A percentile compares a stretch with the other conserved stretches of the same genome.
Conservation (phyloP, 2,888 invertebrate species). For the Drosophila algonquin region DNA sequence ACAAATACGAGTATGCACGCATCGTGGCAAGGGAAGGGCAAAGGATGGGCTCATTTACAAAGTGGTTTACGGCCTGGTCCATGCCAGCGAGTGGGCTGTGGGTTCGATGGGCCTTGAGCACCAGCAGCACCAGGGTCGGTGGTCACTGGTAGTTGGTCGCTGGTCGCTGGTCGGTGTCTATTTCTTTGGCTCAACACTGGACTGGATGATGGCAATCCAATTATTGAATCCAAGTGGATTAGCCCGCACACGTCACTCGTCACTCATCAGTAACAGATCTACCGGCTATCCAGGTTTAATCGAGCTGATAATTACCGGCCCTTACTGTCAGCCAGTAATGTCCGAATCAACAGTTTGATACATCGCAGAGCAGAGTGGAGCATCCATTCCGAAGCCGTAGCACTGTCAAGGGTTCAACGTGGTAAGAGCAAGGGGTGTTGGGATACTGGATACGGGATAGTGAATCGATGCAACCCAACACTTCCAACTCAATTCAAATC, state of each 20-base stretch:
- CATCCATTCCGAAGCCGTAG: no score
- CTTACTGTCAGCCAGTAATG: slow-evolving; percentile 26
- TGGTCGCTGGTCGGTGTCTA: slow-evolving; percentile 53
- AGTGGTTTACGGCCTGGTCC: slow-evolving; percentile 26
- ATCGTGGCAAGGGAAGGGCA: not conserved
- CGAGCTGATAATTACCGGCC: slow-evolving; percentile 45
- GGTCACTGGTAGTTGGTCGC: no score
- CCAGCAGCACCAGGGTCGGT: no score
- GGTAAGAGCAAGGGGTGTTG: no score
- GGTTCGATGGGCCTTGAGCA: slow-evolving; percentile 56
- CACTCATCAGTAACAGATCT: no score
- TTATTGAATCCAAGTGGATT: slow-evolving; percentile 56
- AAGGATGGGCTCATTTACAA: slow-evolving; percentile 40
- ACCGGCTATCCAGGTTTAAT: slow-evolving; percentile 33
- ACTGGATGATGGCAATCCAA: slow-evolving; percentile 58
- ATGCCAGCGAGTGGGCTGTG: not conserved
- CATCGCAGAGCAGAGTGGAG: not conserved
- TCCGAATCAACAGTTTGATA: slow-evolving; percentile 19
- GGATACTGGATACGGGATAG: no score
- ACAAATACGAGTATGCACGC: slow-evolving; percentile 42
- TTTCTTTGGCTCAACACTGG: slow-evolving; percentile 59
- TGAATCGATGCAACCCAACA: no score
- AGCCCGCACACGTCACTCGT: no score
- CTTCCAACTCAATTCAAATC: not conserved
- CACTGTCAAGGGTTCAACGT: no score